Evolutionary conservation across 2,113 vertebrate species (phyloP).

Genomic region (Zosterops borbonicus): DNA sequence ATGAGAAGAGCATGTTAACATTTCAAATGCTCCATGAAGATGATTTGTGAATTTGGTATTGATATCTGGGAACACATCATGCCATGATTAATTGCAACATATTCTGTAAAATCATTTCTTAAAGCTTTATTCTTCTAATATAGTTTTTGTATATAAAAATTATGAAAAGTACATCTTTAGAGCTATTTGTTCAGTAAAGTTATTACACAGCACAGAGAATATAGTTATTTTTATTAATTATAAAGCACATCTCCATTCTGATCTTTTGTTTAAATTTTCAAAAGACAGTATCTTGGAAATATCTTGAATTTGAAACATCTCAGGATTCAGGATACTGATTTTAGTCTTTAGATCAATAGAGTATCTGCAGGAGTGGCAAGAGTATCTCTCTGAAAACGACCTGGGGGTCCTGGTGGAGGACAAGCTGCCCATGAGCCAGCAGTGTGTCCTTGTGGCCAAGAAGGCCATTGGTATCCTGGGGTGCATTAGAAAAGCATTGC

Average conservation of each 20-base stretch:
- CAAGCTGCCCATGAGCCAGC: too few relatives aligned
- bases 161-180: conserved; percentile 13
- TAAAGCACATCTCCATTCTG: background rate
- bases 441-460: background rate
- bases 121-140: conserved; percentile 68
- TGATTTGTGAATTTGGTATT: conserved; percentile 14
- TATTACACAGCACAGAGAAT: background rate
- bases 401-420: background rate
- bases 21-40: background rate
- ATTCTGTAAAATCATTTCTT: conserved; percentile 50
- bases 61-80: conserved; percentile 18
- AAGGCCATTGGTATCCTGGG: fast-evolving
- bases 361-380: background rate
- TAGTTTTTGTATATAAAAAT: conserved; percentile 54
- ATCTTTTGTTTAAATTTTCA: background rate
- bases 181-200: conserved; percentile 59
- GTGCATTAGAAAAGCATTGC: background rate
- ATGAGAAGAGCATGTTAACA: background rate
- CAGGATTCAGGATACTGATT: background rate
- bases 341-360: background rate
- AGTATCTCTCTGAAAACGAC: background rate
- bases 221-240: background rate
- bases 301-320: background rate
- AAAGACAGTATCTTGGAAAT: background rate
- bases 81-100: conserved; percentile 8